These are phyloP conservation scores for Ornithoptera priamus DNA, from an alignment of 2,888 invertebrate species.

Conservation along the genomic window DNA sequence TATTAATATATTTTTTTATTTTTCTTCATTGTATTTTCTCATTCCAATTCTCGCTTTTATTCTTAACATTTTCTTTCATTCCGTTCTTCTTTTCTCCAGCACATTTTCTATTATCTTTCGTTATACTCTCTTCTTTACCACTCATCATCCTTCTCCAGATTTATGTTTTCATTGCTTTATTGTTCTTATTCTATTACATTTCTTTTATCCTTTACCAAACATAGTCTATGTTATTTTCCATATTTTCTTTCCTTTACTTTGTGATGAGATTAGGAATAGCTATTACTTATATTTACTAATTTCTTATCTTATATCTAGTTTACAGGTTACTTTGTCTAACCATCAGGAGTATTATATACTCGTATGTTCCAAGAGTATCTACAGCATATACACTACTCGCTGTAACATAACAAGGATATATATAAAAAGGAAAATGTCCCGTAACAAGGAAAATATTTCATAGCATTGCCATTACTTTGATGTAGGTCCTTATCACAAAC, in stretches of 20 bases:
- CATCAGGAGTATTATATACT: no score
- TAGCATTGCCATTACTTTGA: conserved; percentile 53
- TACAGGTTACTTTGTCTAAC: no score
- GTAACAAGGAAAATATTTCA: conserved; percentile 38
- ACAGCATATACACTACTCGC: background rate
- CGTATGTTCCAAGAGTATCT: background rate
- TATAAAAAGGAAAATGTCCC: conserved; percentile 14
- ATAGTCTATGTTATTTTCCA: no score
- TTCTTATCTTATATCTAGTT: no score
- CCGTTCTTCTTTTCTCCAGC: background rate
- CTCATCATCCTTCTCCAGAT: no score
- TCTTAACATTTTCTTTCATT: background rate
- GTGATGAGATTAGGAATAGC: no score
- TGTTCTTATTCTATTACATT: no score
- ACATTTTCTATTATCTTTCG: background rate
- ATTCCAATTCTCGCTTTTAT: background rate
- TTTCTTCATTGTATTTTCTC: background rate
- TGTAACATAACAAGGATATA: background rate
- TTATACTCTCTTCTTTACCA: no score
- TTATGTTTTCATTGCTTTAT: no score
- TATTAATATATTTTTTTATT: background rate
- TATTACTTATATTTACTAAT: no score
- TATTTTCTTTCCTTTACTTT: no score
- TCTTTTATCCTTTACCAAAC: no score
- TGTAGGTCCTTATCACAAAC: conserved; percentile 56